phyloP scores from a whole-genome alignment of 2,797 vertebrate species.

The Sebastiscus albofasciatus region DNA sequence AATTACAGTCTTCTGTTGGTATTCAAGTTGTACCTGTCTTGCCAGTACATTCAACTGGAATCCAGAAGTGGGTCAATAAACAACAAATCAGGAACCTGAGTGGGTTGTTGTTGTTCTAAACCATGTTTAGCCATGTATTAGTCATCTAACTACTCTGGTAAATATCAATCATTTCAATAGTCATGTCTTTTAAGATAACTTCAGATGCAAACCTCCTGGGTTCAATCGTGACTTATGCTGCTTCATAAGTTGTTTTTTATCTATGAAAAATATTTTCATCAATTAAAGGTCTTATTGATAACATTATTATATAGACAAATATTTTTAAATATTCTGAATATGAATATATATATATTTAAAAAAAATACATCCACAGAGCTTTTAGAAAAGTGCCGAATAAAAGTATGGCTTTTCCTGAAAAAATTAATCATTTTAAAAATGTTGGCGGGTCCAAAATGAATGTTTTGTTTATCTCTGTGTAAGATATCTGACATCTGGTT shows the following conservation, averaged over 20 bases:
- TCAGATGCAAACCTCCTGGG: background rate
- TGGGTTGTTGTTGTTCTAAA: background rate
- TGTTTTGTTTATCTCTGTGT: no score
- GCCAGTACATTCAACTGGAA: background rate
- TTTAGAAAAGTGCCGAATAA: no score
- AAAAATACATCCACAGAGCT: no score
- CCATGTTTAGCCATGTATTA: background rate
- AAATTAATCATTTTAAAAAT: no score
- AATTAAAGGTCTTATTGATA: background rate
- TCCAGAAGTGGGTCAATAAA: background rate
- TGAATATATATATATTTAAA: no score
- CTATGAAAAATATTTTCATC: background rate
- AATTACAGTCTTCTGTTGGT: slow-evolving; percentile 9
- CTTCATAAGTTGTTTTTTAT: background rate
- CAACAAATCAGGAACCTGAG: background rate
- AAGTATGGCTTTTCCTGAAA: no score
- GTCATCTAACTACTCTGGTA: background rate
- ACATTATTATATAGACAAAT: no score
- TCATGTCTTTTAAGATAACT: background rate
- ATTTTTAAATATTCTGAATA: no score
- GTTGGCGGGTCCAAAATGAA: no score
- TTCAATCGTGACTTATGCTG: background rate
- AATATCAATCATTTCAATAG: background rate
- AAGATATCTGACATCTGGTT: no score
- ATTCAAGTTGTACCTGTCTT: background rate